Base-by-base conservation (phyloP, 2,797 vertebrate species). In the Bufotes viridis region DNA sequence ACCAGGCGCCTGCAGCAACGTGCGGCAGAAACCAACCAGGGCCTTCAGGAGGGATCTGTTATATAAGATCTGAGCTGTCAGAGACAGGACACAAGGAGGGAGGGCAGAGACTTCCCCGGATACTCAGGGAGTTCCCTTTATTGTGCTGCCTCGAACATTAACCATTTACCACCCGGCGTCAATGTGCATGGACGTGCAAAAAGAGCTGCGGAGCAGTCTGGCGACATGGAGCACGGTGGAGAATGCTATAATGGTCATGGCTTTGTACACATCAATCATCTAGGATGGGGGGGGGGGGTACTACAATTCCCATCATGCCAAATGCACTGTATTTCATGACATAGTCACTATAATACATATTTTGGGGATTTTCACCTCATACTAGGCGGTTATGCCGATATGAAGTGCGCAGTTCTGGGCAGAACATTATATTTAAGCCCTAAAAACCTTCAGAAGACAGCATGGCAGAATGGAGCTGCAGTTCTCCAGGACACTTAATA, bases 21-120 rank as follows among this genome's bases (percentile, higher is more conserved):
- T 42, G 75, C 15, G 24, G 61, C 51, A 81, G 51, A 58, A 49
- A n/a, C 29, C 76, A 49, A 14, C n/a, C 67, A 53, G 60, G 60
- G 65, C 74, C 74, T 86, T 79, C 2, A 55, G 63, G 57, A 80
- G 7, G 8, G 55, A 80, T 29, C 26, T 60, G 83, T 89, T 89
- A 86, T 83, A 89, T 86, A 86, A 89, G 15, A 84, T 70, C 80
- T 81, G 67, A 55, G 34, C 78, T 75, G 72, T 67, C 57, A 69
- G 78, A 74, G 81, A 83, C 72, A 83, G 70, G 74, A 86, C 84
- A 87, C 17, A 15, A 51, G 80, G 69, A 67, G 76, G 80, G 80
- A 69, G 82, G 87, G 69, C 53, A 55, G 87, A 89, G 87, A 82
- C 84, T 79, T 89, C 84, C 84, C 88, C 84, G 84, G 84, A 89